phyloP scores from a whole-genome alignment of 2,113 vertebrate species.

The Petroica traversi region DNA sequence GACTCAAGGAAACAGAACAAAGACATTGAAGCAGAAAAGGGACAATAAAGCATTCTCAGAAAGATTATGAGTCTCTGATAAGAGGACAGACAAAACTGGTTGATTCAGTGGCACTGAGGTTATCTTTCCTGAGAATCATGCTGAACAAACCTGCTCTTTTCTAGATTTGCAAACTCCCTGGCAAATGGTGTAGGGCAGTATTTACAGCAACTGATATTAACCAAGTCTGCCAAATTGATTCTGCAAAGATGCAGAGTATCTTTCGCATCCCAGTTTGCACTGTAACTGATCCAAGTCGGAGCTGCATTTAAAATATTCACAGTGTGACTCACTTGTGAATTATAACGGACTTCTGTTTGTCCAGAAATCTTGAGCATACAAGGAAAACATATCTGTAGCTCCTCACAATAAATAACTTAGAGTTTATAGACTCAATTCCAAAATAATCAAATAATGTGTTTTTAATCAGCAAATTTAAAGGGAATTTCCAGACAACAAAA shows the following conservation, averaged over 20 bases:
- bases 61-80: not conserved
- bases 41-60: not conserved
- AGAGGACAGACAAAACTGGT: not conserved
- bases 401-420: not conserved
- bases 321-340: not conserved
- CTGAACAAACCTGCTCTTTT: not conserved
- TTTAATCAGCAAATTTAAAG: not conserved
- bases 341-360: not conserved
- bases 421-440: not conserved
- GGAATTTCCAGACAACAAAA: not conserved
- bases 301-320: not conserved
- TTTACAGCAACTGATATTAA: not conserved
- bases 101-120: not conserved
- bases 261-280: not conserved
- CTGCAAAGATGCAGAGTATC: not conserved
- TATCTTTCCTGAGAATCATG: not conserved
- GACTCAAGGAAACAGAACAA: not conserved
- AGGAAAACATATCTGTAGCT: not conserved
- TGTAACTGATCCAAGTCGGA: not conserved
- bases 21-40: not conserved
- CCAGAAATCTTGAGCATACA: not conserved
- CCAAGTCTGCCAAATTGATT: not conserved
- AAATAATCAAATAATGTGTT: not conserved
- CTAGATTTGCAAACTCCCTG: not conserved
- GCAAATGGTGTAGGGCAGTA: not conserved